Percentiles rank a stretch among this genome's conserved stretches.
phyloP scores from a whole-genome alignment of 2,797 vertebrate species.

The Botia kubotai region DNA sequence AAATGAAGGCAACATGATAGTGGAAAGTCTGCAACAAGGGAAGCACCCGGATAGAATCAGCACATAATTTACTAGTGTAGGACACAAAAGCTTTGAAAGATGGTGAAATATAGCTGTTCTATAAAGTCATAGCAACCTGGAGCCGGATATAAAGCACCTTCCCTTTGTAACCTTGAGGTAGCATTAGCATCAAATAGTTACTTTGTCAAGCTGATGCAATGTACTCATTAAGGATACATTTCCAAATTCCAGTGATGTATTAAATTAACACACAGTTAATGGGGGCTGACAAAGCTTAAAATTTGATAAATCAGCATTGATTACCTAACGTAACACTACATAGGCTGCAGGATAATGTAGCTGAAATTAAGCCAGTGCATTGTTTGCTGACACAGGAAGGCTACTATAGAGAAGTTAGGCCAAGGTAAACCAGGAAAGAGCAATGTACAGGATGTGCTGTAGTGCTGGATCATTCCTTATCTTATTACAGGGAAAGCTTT shows the following conservation, averaged over 20 bases:
- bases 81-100: slow-evolving; percentile 29
- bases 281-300: slow-evolving; percentile 46
- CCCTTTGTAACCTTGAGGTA: slow-evolving; percentile 35
- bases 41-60: slow-evolving; percentile 74
- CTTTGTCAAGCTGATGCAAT: slow-evolving; percentile 37
- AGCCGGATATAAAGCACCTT: slow-evolving; percentile 27
- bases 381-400: slow-evolving; percentile 10
- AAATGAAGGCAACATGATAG: slow-evolving; percentile 64
- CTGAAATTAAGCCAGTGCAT: not conserved
- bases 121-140: slow-evolving; percentile 2
- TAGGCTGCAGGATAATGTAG: slow-evolving; percentile 39
- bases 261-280: slow-evolving; percentile 45
- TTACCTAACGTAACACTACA: slow-evolving; percentile 49
- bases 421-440: slow-evolving; percentile 66
- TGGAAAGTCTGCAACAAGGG: slow-evolving; percentile 70
- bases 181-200: slow-evolving; percentile 32
- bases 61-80: slow-evolving; percentile 66
- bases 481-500: slow-evolving; percentile 79
- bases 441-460: slow-evolving; percentile 70
- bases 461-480: slow-evolving; percentile 76
- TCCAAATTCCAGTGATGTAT: slow-evolving; percentile 33
- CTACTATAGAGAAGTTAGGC: slow-evolving; percentile 59
- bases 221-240: slow-evolving; percentile 34
- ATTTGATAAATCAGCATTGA: slow-evolving; percentile 54
- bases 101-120: slow-evolving; percentile 21